Conservation (phyloP, 2,888 invertebrate species). For the Ashinkailepas kermadecensis region DNA sequence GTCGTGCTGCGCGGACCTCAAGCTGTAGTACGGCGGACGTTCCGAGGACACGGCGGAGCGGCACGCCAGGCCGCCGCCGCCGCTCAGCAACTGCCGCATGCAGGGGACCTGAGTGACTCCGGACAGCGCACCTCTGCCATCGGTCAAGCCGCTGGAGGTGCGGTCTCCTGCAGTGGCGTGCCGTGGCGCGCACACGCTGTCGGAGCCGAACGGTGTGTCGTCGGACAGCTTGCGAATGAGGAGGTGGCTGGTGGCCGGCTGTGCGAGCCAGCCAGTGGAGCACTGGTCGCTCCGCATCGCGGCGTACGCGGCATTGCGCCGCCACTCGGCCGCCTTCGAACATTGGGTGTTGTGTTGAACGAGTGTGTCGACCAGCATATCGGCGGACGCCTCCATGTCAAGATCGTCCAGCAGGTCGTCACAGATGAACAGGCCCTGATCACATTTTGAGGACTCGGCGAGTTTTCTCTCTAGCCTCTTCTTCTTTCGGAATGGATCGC, state of each 20-base stretch:
- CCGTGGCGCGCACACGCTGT: background rate
- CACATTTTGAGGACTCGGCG: background rate
- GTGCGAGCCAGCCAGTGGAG: background rate
- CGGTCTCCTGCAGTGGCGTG: background rate
- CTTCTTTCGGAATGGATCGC: conserved; percentile 1
- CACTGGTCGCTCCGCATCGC: background rate
- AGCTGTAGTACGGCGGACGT: no score
- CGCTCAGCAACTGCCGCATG: background rate
- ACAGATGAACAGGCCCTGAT: background rate
- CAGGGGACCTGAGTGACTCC: background rate
- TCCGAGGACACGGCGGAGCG: no score
- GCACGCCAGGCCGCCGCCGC: background rate
- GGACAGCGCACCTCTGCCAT: background rate
- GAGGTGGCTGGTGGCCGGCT: background rate
- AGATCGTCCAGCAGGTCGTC: conserved; percentile 5
- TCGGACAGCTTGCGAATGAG: background rate
- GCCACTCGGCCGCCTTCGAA: conserved; percentile 1
- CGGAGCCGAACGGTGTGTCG: background rate
- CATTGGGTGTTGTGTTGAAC: background rate
- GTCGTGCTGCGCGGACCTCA: no score
- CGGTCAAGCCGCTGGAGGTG: background rate
- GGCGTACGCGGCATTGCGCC: background rate
- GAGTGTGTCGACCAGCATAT: background rate
- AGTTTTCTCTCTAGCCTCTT: background rate
- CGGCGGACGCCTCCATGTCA: background rate